Conservation (phyloP, 2,113 vertebrate genomes). For the Hydrolagus affinis region DNA sequence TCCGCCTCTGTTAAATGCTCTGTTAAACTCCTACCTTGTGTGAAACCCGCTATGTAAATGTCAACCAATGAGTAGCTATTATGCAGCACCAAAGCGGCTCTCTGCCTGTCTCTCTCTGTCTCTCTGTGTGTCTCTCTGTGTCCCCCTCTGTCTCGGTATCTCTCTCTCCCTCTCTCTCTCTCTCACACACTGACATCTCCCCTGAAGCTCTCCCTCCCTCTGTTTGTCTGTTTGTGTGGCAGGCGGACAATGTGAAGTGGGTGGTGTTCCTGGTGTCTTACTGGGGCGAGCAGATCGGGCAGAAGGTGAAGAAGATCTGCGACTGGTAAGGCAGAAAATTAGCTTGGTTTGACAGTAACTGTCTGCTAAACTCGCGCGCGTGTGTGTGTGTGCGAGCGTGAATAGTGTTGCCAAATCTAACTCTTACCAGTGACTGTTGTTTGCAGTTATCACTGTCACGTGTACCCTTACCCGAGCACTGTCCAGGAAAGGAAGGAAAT, state of each 20-base stretch:
- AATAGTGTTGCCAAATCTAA: background rate
- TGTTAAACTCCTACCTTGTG: no score
- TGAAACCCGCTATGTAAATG: no score
- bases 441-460: constrained; percentile 81
- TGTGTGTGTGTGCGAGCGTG: background rate
- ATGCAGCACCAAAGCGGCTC: no score
- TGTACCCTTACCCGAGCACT: constrained; percentile 84
- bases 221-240: constrained; percentile 36
- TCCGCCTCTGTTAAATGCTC: no score
- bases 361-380: background rate
- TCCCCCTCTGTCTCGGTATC: background rate
- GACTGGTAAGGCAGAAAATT: constrained; percentile 72
- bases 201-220: background rate
- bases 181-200: background rate
- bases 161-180: background rate
- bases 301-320: constrained; percentile 96
- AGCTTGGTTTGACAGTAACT: background rate
- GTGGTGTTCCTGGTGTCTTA: constrained; percentile 89
- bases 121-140: no score
- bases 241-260: constrained; percentile 79
- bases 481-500: constrained; percentile 74
- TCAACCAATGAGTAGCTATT: no score
- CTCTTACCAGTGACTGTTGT: background rate
- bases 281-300: constrained; percentile 93
- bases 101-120: background rate